Base-by-base conservation (phyloP, 1,140 invertebrate genomes). In the Mercenaria mercenaria region DNA sequence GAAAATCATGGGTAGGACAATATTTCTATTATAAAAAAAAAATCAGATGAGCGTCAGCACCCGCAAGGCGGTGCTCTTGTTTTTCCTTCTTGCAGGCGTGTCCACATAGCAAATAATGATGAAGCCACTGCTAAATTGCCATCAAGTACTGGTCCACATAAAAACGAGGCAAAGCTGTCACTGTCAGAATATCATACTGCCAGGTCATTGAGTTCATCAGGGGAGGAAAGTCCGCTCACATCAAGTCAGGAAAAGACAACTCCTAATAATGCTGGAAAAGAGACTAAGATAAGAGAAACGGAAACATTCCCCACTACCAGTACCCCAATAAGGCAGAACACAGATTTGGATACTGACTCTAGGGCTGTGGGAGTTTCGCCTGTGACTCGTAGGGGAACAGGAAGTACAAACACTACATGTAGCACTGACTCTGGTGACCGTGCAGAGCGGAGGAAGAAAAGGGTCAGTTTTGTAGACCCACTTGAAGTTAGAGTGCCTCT, bases 401-500 rank as follows among this genome's bases (percentile, higher is more conserved):
- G 43, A 79, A 87, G 72, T 79, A 18, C 39, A 2, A 67, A 34
- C 32, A 32, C 23, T 26, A 11, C 47, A 2, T 67, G 61, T 39
- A 79, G 74, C 13, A 39, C 39, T 29, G 29, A 8, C 13, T 52
- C 47, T 20, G 47, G 23, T 84, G 50, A 76, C 39, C 26, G 23
- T 20, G 50, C 29, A 39, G 29, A 43, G 37, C 32, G 39, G 18
- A 82, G 80, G 47, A 56, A 15, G 29, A 89, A 83, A 61, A 83
- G 52, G 56, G 79, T 76, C 43, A 77, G 67, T 74, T 56, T 76
- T 74, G 50, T 89, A 34, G 81, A 89, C 41, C 91, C 92, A 67
- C 86, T 85, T 29, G 69, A 89, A 18, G 52, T 94, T 13, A 79
- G 32, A 83, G 91, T 92, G 11, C 93, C 93, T 4, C 90, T 94